A percentile compares a stretch with the other conserved stretches of the same genome.
Evolutionary conservation across 2,888 invertebrate genomes (phyloP).

Genomic region (Drosophila siamana): DNA sequence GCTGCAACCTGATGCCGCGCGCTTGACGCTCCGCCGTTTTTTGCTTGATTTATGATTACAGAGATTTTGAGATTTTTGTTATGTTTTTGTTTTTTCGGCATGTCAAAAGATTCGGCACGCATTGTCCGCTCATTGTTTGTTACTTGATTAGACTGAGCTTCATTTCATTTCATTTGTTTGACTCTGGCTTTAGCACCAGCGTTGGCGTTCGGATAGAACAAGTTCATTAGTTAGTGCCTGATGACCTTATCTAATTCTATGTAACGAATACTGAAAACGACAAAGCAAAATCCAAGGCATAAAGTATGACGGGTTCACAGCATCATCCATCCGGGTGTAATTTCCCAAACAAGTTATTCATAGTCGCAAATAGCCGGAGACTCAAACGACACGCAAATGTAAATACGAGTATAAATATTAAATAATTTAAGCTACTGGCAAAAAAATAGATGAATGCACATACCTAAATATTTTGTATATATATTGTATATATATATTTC

Average conservation of each 20-base stretch:
- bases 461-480: background rate
- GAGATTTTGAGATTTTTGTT: conserved; percentile 26
- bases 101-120: conserved; percentile 74
- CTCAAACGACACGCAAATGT: conserved; percentile 68
- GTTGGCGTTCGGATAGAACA: conserved; percentile 41
- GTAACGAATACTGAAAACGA: conserved; percentile 33
- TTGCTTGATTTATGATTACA: conserved; percentile 75
- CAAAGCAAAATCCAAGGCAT: conserved; percentile 26
- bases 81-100: no score
- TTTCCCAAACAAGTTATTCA: conserved; percentile 76
- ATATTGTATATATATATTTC: conserved; percentile 1
- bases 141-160: conserved; percentile 35
- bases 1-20: conserved; percentile 54
- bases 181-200: background rate
- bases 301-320: conserved; percentile 43
- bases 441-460: conserved; percentile 26
- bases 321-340: conserved; percentile 73
- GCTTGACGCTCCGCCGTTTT: conserved; percentile 51
- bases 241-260: conserved; percentile 60
- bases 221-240: conserved; percentile 59
- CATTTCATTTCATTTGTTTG: conserved; percentile 40
- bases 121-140: conserved; percentile 58
- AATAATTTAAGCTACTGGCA: conserved; percentile 66
- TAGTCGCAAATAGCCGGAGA: conserved; percentile 47
- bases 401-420: conserved; percentile 55